Evolutionary conservation across 2,113 vertebrate genomes (phyloP).

Genomic region (Pteropus alecto): DNA sequence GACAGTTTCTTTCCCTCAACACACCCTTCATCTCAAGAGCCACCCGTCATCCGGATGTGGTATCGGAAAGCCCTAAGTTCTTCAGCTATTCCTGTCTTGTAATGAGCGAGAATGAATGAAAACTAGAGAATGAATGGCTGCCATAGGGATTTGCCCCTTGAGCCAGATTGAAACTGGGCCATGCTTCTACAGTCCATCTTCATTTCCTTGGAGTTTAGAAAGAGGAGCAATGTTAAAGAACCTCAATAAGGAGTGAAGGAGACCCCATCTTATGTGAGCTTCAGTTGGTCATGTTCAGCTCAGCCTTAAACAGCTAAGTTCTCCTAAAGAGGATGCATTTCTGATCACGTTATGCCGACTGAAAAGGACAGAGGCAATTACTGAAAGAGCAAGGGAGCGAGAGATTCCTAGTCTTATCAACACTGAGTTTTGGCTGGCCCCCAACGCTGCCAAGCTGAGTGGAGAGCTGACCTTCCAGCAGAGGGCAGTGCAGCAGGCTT

Average conservation of each 20-base stretch:
- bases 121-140: neutral
- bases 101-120: neutral
- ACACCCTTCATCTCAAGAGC: neutral
- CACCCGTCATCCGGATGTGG: accelerated
- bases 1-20: neutral
- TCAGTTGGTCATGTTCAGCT: neutral
- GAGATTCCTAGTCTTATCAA: neutral
- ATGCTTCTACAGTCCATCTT: neutral
- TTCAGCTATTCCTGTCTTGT: neutral
- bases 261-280: neutral
- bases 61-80: neutral
- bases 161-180: neutral
- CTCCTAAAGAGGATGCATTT: neutral
- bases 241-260: neutral
- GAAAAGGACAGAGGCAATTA: neutral
- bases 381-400: neutral
- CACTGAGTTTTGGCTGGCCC: neutral
- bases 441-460: accelerated
- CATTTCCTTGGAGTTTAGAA: neutral
- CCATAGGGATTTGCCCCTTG: neutral
- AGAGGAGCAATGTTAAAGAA: neutral
- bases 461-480: neutral
- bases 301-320: neutral
- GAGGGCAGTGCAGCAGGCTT: neutral
- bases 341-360: neutral